Base-by-base conservation (phyloP, 1,140 invertebrate genomes). In the Lepidurus arcticus region DNA sequence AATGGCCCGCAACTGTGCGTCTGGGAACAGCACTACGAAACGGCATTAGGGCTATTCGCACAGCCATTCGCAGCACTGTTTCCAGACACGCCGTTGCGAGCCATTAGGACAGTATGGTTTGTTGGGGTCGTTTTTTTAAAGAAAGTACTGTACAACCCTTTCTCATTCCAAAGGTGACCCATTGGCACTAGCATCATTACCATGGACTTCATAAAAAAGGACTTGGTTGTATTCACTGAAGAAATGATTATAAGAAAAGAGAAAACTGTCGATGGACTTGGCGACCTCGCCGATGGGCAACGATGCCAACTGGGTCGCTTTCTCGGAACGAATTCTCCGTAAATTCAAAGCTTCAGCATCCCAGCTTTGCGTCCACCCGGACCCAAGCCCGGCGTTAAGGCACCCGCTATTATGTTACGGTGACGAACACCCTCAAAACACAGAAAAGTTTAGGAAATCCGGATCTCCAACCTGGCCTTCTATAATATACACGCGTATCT, bases 231-330 rank as follows among this genome's bases (percentile, higher is more conserved):
- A 13, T 16, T 65, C 53, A 21, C n/a, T 65, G 9, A 1, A 65
- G 53, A 65, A 21, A 21, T 9, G 53, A n/a, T n/a, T 65, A 65
- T 65, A 65, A 65, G 53, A 65, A 65, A 65, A 65, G 53, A 65
- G 53, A 65, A 65, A 65, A 65, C 53, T 9, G 34, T 34, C 21
- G 13, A 21, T 65, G 53, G 53, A 65, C 53, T 65, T 7, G 9
- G 16, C 53, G 53, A 65, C 53, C 53, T 65, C 53, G 53, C 53
- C 53, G 53, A 65, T 65, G 53, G 53, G 53, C 53, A 21, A 16
- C 53, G 53, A 65, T 65, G 53, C 53, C 53, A 65, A 65, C 53
- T 65, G 53, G 53, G 53, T 65, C 53, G 53, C 53, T 65, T 65
- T 65, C 53, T 65, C 53, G 53, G 21, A 21, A 21, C 53, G 13